Conservation (phyloP, 2,888 invertebrate species). For the Tiliacea citrago region DNA sequence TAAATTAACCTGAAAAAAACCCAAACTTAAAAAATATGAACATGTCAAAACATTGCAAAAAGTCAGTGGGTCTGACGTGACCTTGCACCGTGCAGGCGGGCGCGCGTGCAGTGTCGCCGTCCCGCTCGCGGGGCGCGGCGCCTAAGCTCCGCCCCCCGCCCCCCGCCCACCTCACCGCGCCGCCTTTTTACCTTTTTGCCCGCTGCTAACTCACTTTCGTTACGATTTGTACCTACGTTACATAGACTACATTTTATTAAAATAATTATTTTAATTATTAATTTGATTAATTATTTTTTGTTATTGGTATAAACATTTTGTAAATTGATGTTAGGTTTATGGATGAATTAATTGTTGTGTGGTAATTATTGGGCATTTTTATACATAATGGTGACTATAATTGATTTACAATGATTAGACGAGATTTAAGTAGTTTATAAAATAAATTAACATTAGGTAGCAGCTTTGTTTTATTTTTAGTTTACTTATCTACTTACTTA, state of each 20-base stretch:
- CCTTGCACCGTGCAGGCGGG: constrained; percentile 80
- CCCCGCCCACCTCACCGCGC: constrained; percentile 85
- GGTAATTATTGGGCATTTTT: background rate
- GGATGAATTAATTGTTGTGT: background rate
- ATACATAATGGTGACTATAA: no score
- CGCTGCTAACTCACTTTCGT: constrained; percentile 82
- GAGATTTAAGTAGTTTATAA: background rate
- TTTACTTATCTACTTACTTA: background rate
- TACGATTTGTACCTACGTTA: constrained; percentile 71
- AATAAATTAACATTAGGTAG: background rate
- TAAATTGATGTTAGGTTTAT: background rate
- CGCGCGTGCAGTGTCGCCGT: constrained; percentile 72
- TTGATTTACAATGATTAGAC: background rate
- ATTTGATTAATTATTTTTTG: constrained; percentile 10
- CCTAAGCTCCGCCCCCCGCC: constrained; percentile 82
- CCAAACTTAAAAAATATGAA: constrained; percentile 42
- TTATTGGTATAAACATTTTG: background rate
- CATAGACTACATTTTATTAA: constrained; percentile 51
- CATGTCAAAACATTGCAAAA: constrained; percentile 79
- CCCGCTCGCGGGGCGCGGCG: constrained; percentile 83
- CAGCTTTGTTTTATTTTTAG: background rate
- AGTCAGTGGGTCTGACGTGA: constrained; percentile 72
- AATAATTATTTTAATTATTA: constrained; percentile 53
- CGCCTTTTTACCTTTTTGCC: constrained; percentile 84
- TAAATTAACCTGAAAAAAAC: constrained; percentile 31